Base-by-base conservation (phyloP, 2,888 invertebrate species). In the Lydus trimaculatus region DNA sequence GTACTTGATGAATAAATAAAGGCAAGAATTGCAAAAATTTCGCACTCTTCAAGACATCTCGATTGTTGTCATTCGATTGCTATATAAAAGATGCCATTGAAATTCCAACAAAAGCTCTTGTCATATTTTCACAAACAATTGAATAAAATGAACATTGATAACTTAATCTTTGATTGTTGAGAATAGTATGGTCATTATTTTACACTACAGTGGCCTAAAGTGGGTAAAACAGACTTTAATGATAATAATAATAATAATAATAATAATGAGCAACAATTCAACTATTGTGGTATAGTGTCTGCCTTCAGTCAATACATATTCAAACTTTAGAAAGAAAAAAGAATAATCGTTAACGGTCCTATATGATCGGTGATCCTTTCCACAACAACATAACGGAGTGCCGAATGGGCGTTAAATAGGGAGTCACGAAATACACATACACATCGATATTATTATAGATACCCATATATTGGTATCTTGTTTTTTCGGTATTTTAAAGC, bases 391-490 rank as follows among this genome's bases (percentile, higher is more conserved):
- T 56, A 56, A 56, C 56, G 56, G 56, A 56, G 25, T 56, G 56
- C 56, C 56, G 56, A 56, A 56, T 56, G 56, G 56, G 56, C 56
- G 56, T 56, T 56, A 56, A 56, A 56, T 56, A 25, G 25, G 56
- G 56, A 25, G 56, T 56, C 56, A 56, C 56, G 56, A 56, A 56
- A 23, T 56, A 20, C 48, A 43, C 43, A 43, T 17, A 56, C 56
- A 56, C 56, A 56, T 56, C 56, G 56, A 56, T 56, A 56, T 56
- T 25, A 56, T 25, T 25, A 23, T 56, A 56, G 0, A 52, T 8
- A 52, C 23, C 48, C 36, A 52, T 52, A 52, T 52, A 52, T 56
- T 56, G 56, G 56, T 56, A 13, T 25, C 25, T 56, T 56, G 25
- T 56, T 56, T 56, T 56, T 25, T 52, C 20, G 23, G 15, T 25